These are phyloP conservation scores for Lasioglossum baleicum DNA, from an alignment of 1,140 invertebrate species.

Conservation along the genomic window DNA sequence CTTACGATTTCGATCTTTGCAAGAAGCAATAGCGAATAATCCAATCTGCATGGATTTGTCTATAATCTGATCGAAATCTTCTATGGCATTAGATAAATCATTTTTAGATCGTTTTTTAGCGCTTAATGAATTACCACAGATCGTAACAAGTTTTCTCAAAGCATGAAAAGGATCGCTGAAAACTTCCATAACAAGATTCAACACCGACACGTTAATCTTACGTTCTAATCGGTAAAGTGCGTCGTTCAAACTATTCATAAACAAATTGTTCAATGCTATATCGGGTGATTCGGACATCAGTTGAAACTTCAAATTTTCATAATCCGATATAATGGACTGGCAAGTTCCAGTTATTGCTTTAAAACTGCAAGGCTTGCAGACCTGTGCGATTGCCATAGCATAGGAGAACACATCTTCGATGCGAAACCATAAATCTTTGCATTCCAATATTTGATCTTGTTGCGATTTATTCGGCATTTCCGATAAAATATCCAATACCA, in stretches of 20 bases:
- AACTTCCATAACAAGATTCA: slow-evolving; percentile 76
- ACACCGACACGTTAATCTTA: slow-evolving; percentile 76
- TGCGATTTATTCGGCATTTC: slow-evolving; percentile 63
- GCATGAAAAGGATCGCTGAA: slow-evolving; percentile 74
- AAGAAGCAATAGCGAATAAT: slow-evolving; percentile 85
- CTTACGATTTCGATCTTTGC: slow-evolving; percentile 82
- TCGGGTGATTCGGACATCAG: slow-evolving; percentile 68
- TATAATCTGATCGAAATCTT: slow-evolving; percentile 84
- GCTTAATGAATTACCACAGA: slow-evolving; percentile 71
- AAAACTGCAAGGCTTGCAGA: slow-evolving; percentile 76
- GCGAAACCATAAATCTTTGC: slow-evolving; percentile 69
- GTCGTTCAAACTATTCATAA: slow-evolving; percentile 75
- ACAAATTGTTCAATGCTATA: slow-evolving; percentile 71
- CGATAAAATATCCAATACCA: slow-evolving; percentile 71
- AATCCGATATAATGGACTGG: slow-evolving; percentile 75
- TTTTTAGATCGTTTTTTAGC: slow-evolving; percentile 64
- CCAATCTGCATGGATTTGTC: slow-evolving; percentile 85
- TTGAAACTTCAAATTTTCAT: slow-evolving; percentile 74
- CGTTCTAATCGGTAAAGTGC: slow-evolving; percentile 75
- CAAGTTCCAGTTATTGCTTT: slow-evolving; percentile 76
- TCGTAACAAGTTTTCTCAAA: slow-evolving; percentile 73
- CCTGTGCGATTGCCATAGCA: slow-evolving; percentile 77
- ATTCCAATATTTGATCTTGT: slow-evolving; percentile 66
- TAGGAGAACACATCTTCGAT: slow-evolving; percentile 76
- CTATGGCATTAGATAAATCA: slow-evolving; percentile 75